Evolutionary conservation across 2,113 vertebrate species (phyloP).

Genomic region (Anoura caudifer): DNA sequence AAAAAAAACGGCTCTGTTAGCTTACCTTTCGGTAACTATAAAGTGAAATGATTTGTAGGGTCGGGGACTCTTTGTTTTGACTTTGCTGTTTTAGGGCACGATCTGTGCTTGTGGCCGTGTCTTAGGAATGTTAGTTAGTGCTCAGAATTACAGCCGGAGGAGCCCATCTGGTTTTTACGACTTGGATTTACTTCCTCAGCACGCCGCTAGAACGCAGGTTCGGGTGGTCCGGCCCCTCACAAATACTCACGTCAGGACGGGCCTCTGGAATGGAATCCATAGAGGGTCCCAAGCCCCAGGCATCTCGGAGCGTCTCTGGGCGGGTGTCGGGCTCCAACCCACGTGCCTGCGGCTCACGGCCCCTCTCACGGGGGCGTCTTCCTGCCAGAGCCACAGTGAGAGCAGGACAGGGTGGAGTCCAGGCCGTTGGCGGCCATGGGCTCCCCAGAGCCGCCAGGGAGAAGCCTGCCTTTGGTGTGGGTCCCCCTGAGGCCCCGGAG

Average conservation of each 20-base stretch:
- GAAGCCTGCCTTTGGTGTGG: neutral
- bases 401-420: neutral
- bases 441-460: neutral
- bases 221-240: neutral
- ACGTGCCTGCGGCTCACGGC: neutral
- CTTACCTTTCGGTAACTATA: neutral
- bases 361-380: neutral
- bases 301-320: neutral
- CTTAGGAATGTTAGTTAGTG: neutral
- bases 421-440: neutral
- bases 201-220: neutral
- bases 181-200: slow-evolving; percentile 13
- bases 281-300: neutral
- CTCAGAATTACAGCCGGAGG: neutral
- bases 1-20: neutral
- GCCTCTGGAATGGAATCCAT: neutral
- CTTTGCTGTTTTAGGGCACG: neutral
- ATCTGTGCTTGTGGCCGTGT: neutral
- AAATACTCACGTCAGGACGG: neutral
- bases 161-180: slow-evolving; percentile 24
- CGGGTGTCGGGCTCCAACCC: neutral
- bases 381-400: neutral
- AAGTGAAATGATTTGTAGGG: neutral
- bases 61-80: neutral
- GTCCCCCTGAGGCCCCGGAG: neutral